Conservation (phyloP, 1,140 invertebrate species). For the Papilio polytes region DNA sequence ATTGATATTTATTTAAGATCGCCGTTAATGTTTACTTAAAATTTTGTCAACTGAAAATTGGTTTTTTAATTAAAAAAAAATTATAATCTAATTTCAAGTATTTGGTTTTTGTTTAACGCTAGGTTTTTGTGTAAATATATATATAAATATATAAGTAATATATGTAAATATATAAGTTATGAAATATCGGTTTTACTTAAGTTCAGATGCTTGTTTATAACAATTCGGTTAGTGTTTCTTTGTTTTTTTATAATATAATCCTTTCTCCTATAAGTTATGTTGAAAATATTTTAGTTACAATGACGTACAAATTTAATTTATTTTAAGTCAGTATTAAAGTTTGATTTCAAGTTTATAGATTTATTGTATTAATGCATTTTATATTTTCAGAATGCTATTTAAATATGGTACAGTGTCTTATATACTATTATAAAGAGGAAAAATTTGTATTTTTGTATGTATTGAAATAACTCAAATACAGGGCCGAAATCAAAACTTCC, state of each 20-base stretch:
- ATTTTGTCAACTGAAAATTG: no score
- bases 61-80: no score
- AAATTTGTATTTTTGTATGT: no score
- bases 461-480: no score
- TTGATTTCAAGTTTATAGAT: conserved; percentile 37
- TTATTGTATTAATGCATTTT: neutral
- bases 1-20: no score
- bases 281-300: conserved; percentile 30
- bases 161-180: neutral
- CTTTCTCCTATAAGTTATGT: neutral
- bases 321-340: conserved; percentile 48
- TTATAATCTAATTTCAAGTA: neutral
- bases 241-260: neutral
- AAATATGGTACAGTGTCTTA: no score
- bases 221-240: neutral
- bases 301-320: conserved; percentile 45
- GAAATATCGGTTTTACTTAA: neutral
- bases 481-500: no score
- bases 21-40: no score
- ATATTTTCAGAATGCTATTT: no score
- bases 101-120: neutral
- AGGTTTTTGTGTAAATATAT: neutral
- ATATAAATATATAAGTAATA: no score
- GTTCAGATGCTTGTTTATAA: neutral
- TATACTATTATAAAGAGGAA: no score